Base-by-base conservation (phyloP, 2,797 vertebrate species). In the Orientallactaga sibirica region DNA sequence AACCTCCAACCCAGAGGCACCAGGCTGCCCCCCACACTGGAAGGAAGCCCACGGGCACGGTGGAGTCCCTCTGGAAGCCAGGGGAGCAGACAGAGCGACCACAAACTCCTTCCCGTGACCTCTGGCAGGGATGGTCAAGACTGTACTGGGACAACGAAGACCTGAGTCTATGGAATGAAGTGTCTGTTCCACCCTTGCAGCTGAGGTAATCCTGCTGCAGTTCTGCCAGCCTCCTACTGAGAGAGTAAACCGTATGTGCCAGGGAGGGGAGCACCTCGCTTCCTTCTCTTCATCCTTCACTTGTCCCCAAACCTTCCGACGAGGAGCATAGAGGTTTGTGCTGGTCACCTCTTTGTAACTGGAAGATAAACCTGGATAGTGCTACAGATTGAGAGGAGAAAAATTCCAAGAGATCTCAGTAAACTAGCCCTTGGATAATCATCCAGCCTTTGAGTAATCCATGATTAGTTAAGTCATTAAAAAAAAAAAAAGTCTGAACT, bases 331-430 rank as follows among this genome's bases (percentile, higher is more conserved):
- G 61, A 76, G 52, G 66, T 61, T 61, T 55, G 81, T 55, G 22
- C 58, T 62, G 22, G 19, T 76, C 93, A 52, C 88, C 29, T 93
- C 27, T 82, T 76, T 78, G 85, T 37, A 33, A 86, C 15, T 88
- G 48, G 67, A 94, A 93, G 76, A 62, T 62, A 85, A 94, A 77
- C 76, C 76, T 94, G 90, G 37, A 76, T 52, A 85, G 89, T 73
- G 58, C 62, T 75, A 82, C 41, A 90, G 67, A 90, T 58, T 88
- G 75, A 75, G 62, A 93, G 76, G 71, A 91, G 70, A 85, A 80
- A 92, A 75, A 77, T 94, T 88, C 80, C 75, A 78, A 92, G 77
- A 84, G 77, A 84, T 71, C 64, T 76, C 80, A 96, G 87, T 82
- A 89, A 93, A 81, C n/a, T 55, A 86, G 79, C 66, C 74, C 86